Base-by-base conservation (phyloP, 2,113 vertebrate species). In the Larimichthys polyactis region DNA sequence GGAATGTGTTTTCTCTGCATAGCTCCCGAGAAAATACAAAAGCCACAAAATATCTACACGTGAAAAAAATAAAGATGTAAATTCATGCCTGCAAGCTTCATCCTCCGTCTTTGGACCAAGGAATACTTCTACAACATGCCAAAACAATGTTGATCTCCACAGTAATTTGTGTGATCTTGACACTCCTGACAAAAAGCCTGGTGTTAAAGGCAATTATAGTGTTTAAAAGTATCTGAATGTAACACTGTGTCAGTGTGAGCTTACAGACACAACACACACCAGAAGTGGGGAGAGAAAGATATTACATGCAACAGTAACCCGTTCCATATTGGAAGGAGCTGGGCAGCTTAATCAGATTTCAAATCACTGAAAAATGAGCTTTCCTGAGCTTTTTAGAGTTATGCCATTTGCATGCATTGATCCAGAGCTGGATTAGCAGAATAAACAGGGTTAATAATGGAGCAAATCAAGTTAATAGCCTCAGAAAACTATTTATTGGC, bases 91-190 rank as follows among this genome's bases (percentile, higher is more conserved):
- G 75, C 80, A 71, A 90, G 89, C 91, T 84, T 83, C 46, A 59
- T 59, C 71, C 81, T 87, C 65, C 69, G 65, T 81, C 63, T 49
- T 74, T 59, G 78, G 72, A 79, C 54, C 36, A 59, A 67, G 82
- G 63, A 83, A 82, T 75, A 60, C 73, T 86, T 79, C 75, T 46
- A 32, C 59, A 82, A 84, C 87, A 84, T 90, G 79, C 73, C 81
- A 86, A 84, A 87, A 85, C 86, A 71, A 78, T 75, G 77, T 80
- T 78, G 75, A 82, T 83, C 84, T 80, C 71, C 62, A n/a, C 76
- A 70, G 83, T 84, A 81, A 79, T 81, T 75, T 77, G 67, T 77
- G 81, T 58, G 83, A 88, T 86, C 68, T 43, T 77, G 71, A 76
- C 83, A 82, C 44, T 9, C 65, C 65, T 59, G 62, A 84, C 67